Base-by-base conservation (phyloP, 2,888 invertebrate genomes). In the Oxystoma pomonae region DNA sequence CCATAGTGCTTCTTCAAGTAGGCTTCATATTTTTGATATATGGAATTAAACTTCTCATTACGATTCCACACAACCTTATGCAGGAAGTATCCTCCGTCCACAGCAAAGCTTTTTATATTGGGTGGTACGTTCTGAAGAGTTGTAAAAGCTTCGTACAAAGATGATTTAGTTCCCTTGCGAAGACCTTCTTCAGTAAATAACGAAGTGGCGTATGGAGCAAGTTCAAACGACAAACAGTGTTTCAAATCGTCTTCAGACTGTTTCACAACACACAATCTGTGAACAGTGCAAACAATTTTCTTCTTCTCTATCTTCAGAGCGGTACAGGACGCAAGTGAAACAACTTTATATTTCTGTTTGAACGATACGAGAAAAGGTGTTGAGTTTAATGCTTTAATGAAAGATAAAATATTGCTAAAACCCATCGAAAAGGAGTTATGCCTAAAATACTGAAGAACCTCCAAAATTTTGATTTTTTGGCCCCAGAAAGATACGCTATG, bases 1-100 rank as follows among this genome's bases (percentile, higher is more conserved):
- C 20, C 17, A 20, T 55, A 16, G 17, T 20, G 20, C 18, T 55
- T 53, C 2, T 17, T 53, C 3, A 17, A 17, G 5, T 53, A 55
- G 55, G 55, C 18, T 55, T 18, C 55, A 16, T 55, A 55, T 55
- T 55, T 55, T 55, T 55, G 55, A 55, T 20, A 55, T 18, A 55
- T 55, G 55, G 55, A 9, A 55, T 20, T 55, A 55, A 55, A 9
- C 17, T 55, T 55, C 1, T 16, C 55, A 18, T 55, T 19, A n/a
- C n/a, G n/a, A n/a, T n/a, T n/a, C 74, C 74, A 76, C 22, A 74
- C 69, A 57, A 73, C 72, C 60, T 63, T 65, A 57, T 75, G 72
- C 53, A 75, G 63, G 22, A 74, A 65, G 65, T 65, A 74, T 52
- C 74, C 74, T 21, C 74, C 74, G 65, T 75, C 76, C 17, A 75